Evolutionary conservation across 2,888 invertebrate species (phyloP).

Genomic region (Andrena minutula): DNA sequence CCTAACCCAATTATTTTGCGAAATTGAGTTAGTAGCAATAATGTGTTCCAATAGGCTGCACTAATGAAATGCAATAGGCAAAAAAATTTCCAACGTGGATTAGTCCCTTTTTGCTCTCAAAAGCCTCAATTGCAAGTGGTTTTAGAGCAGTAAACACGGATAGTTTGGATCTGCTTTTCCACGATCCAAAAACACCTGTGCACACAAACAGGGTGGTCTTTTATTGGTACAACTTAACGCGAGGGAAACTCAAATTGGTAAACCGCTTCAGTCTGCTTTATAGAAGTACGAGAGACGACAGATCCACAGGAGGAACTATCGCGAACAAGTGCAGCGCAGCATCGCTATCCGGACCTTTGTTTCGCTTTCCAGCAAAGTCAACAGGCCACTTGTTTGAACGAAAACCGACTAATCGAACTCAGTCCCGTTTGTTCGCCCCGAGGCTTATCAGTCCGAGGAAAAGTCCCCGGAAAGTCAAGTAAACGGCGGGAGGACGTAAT

Average conservation of each 20-base stretch:
- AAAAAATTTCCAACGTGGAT: too few relatives aligned
- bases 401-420: slow-evolving; percentile 10
- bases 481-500: slow-evolving; percentile 51
- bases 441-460: slow-evolving; percentile 41
- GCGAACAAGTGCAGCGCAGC: neutral
- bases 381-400: neutral
- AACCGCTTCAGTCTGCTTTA: neutral
- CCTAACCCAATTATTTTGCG: too few relatives aligned
- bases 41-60: too few relatives aligned
- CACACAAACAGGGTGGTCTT: too few relatives aligned
- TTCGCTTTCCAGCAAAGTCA: slow-evolving; percentile 1
- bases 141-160: too few relatives aligned
- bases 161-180: too few relatives aligned
- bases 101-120: too few relatives aligned
- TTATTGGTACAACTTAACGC: neutral
- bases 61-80: too few relatives aligned
- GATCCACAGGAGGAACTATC: neutral
- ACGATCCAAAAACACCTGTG: too few relatives aligned
- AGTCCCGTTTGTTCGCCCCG: slow-evolving; percentile 8
- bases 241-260: neutral
- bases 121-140: too few relatives aligned
- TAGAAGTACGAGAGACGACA: neutral
- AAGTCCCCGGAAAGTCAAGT: slow-evolving; percentile 37
- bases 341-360: slow-evolving; percentile 4
- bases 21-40: too few relatives aligned